A percentile compares a stretch with the other conserved stretches of the same genome.
Conservation (phyloP, 2,797 vertebrate genomes). For the Salmo trutta region DNA sequence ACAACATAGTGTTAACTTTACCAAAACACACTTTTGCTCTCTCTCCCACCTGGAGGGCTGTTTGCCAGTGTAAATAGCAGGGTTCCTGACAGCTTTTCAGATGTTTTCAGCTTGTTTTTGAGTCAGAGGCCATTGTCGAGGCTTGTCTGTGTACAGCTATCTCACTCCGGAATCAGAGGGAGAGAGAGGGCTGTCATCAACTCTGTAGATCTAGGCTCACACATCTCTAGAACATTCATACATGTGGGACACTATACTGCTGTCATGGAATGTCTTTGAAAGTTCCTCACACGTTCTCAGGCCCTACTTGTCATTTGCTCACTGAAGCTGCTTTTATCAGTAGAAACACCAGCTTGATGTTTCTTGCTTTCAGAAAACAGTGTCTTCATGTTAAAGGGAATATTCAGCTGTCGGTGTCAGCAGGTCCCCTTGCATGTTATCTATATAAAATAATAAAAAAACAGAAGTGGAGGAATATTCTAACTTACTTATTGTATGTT, state of each 20-base stretch:
- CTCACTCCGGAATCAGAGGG: constrained; percentile 40
- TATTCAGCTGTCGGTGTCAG: background rate
- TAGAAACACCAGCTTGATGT: background rate
- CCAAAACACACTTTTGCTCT: constrained; percentile 39
- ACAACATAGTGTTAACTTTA: constrained; percentile 25
- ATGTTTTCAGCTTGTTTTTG: constrained; percentile 64
- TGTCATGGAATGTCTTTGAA: constrained; percentile 3
- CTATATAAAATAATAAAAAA: too few relatives aligned
- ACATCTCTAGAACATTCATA: background rate
- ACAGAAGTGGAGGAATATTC: too few relatives aligned
- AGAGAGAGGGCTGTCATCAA: background rate
- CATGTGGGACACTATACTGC: background rate
- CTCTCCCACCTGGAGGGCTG: constrained; percentile 46
- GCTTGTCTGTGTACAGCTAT: constrained; percentile 68
- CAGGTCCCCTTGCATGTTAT: too few relatives aligned
- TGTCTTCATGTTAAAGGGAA: background rate
- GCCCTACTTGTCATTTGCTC: background rate
- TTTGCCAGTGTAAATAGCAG: constrained; percentile 62
- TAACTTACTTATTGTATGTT: background rate
- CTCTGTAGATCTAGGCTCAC: constrained; percentile 1
- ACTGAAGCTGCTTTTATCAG: background rate
- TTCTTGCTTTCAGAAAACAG: background rate
- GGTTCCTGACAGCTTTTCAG: constrained; percentile 66
- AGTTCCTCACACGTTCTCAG: background rate
- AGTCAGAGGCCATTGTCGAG: constrained; percentile 50